Conservation (phyloP, 2,888 invertebrate species). For the Hemaris fuciformis region DNA sequence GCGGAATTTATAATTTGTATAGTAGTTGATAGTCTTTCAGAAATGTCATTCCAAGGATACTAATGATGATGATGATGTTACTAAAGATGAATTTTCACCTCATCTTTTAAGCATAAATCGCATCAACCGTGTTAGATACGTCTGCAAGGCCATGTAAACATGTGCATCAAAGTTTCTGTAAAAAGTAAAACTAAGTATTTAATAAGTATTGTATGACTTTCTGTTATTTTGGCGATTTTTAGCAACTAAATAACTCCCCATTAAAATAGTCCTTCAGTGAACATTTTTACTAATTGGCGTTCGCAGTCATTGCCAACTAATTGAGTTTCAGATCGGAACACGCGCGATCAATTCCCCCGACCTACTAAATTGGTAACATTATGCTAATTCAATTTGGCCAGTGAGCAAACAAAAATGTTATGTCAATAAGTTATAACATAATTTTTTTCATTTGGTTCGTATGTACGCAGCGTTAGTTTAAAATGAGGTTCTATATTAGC, state of each 20-base stretch:
- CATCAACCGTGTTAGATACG: too few relatives aligned
- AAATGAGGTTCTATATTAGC: too few relatives aligned
- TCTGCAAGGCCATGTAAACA: too few relatives aligned
- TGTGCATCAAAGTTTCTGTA: too few relatives aligned
- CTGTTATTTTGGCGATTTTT: background rate
- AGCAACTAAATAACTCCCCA: background rate
- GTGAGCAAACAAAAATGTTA: constrained; percentile 35
- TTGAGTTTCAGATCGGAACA: constrained; percentile 1
- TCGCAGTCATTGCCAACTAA: background rate
- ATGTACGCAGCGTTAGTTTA: background rate
- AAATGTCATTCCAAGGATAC: too few relatives aligned
- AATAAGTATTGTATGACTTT: background rate
- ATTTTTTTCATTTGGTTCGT: constrained; percentile 9
- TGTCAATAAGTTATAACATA: constrained; percentile 48
- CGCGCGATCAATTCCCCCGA: constrained; percentile 4
- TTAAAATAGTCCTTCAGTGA: background rate
- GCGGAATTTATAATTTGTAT: too few relatives aligned
- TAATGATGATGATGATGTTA: too few relatives aligned
- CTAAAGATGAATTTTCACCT: too few relatives aligned
- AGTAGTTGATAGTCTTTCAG: too few relatives aligned
- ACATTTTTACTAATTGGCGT: background rate
- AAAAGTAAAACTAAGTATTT: background rate
- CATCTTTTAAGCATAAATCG: too few relatives aligned
- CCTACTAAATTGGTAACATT: constrained; percentile 1
- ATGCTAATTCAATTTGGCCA: constrained; percentile 1